Conservation (phyloP, 2,113 vertebrate species). For the Eulemur rufifrons region DNA sequence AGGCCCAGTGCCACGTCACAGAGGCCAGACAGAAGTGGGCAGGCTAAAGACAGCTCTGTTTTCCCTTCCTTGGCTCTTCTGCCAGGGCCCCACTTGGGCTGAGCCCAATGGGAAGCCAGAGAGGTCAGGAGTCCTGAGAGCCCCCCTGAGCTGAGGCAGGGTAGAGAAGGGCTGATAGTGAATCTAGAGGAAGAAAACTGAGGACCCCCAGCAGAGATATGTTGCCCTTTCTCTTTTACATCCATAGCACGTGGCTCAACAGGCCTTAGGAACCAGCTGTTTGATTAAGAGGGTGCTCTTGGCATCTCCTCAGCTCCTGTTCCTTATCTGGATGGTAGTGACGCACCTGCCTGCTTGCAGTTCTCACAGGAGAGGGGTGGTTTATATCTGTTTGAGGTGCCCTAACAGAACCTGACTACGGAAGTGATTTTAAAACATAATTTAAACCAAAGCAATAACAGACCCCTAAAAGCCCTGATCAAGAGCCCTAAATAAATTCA, state of each 20-base stretch:
- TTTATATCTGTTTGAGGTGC: conserved; percentile 10
- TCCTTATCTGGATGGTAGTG: background rate
- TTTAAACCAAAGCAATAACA: conserved; percentile 49
- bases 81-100: accelerated
- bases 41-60: background rate
- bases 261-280: background rate
- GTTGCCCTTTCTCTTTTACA: background rate
- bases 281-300: background rate
- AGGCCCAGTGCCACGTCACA: background rate
- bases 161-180: too few relatives aligned
- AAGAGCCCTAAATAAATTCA: conserved; percentile 62
- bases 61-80: background rate
- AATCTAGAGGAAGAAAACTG: background rate
- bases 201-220: background rate
- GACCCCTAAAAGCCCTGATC: conserved; percentile 29
- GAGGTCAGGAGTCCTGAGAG: background rate
- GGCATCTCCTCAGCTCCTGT: background rate
- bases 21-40: background rate
- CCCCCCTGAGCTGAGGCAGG: background rate
- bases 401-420: conserved; percentile 10
- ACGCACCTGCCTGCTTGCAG: background rate
- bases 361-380: background rate
- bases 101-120: background rate
- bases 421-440: conserved; percentile 45
- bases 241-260: background rate